Base-by-base conservation (phyloP, 2,888 invertebrate species). In the Carcina quercana region DNA sequence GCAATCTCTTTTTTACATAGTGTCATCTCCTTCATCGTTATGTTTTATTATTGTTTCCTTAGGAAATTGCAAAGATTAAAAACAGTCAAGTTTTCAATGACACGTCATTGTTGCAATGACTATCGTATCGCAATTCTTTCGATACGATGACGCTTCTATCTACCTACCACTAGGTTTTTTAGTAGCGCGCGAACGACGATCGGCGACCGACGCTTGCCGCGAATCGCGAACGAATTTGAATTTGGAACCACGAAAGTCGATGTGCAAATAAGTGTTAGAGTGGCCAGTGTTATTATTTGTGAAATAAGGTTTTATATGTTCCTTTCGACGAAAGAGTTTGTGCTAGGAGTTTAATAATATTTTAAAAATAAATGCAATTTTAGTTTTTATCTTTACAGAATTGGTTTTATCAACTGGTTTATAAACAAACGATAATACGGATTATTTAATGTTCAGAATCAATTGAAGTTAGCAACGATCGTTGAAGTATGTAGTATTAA, bases 121-220 rank as follows among this genome's bases (percentile, higher is more conserved):
- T 53, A 59, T 59, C 59, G 50, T 47, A 45, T 41, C 48, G 56
- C 49, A 56, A 64, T 72, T n/a, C n/a, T n/a, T n/a, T 67, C 59
- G 59, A 59, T 58, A 51, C 59, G 61, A 57, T 64, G 63, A 60
- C 62, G 59, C 53, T 56, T n/a, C n/a, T n/a, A n/a, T n/a, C n/a
- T 47, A 37, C 41, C 50, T 53, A 51, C 56, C 13, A 14, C 49
- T n/a, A n/a, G 45, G 49, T 58, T 67, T 65, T 29, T 68, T 56
- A 80, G 80, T 80, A 61, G 51, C 62, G 63, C 75, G 70, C 68
- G 61, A 71, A 65, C 74, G 52, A 53, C 66, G 63, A 56, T 51
- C 42, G 63, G 62, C 64, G 61, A 58, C 37, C 62, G 73, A 76
- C 82, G 82, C 60, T 49, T 60, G 65, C 52, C 38, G 28, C 41